Base-by-base conservation (phyloP, 2,113 vertebrate species). In the Corapipo altera region DNA sequence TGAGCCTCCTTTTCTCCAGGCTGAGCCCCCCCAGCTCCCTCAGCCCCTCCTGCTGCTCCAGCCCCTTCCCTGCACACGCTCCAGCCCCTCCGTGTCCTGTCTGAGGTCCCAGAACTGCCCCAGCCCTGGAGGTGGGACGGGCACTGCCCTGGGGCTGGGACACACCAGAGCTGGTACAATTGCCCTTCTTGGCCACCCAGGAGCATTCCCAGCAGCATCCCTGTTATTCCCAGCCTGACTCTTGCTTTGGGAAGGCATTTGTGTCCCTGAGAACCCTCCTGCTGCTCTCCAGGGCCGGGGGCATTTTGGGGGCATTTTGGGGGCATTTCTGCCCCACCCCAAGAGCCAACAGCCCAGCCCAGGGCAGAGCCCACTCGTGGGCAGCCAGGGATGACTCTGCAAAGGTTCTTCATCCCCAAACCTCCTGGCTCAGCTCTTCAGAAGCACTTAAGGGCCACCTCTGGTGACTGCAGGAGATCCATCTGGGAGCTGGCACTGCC, bases 341-440 rank as follows among this genome's bases (percentile, higher is more conserved):
- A 9, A 41, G 61, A 30, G 61, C 8, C 27, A 20, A 12, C 27
- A 20, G 12, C 39, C 8, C 39, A 21, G 41, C 59, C 65, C 41
- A 6, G 52, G 30, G 16, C 46, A 3, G 27, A 23, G 46, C 0
- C 4, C 44, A 30, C 15, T 7, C 2, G 6, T 5, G 37, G 48
- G 0, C 3, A 1, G 35, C 23, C 3, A 0, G 43, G 43, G 33
- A 22, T 9, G 15, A 17, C 55, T 22, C 55, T 51, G 33, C 35
- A 27, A 22, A 28, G 67, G 15, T 18, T 39, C 9, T 2, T 4
- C 5, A 5, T 14, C 58, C 64, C 46, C 11, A 17, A 48, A 12
- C 28, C 30, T 49, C 75, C 57, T 85, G 79, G 79, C 64, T 80
- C 44, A 4, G 74, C 44, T 65, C 54, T 58, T 81, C 28, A 4